Percentiles rank a stretch among this genome's conserved stretches.
phyloP scores from a whole-genome alignment of 2,797 vertebrate genomes.

The Paratrypauchen microcephalus region DNA sequence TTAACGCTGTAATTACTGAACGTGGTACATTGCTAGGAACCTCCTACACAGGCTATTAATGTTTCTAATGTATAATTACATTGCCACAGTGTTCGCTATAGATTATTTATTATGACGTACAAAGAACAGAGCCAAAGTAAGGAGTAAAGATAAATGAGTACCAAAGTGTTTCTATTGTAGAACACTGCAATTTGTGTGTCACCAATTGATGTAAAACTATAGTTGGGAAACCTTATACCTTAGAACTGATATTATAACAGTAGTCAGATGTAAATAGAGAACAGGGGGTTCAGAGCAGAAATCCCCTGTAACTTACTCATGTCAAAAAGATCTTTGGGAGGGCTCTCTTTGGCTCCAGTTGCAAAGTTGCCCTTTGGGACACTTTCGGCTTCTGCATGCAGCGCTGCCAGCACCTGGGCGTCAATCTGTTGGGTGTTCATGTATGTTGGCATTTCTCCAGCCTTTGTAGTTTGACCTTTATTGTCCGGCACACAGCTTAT shows the following conservation, averaged over 20 bases:
- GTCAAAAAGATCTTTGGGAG: constrained; percentile 93
- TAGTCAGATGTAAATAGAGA: neutral
- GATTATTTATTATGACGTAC: neutral
- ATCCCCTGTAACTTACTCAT: constrained; percentile 85
- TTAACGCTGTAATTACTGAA: constrained; percentile 9
- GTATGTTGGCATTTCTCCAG: constrained; percentile 83
- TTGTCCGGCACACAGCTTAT: constrained; percentile 80
- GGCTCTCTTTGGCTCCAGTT: constrained; percentile 79
- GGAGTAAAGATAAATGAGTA: constrained; percentile 30
- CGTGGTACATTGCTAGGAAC: constrained; percentile 7
- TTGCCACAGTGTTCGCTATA: constrained; percentile 13
- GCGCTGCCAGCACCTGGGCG: constrained; percentile 76
- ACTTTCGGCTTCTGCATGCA: constrained; percentile 79
- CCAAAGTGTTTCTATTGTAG: constrained; percentile 28
- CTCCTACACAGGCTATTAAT: constrained; percentile 28
- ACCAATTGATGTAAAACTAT: constrained; percentile 29
- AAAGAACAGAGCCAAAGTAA: constrained; percentile 28
- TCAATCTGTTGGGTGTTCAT: constrained; percentile 91
- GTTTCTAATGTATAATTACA: constrained; percentile 20
- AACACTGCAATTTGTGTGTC: constrained; percentile 29
- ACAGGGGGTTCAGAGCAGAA: neutral
- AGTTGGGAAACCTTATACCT: constrained; percentile 47
- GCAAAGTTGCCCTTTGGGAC: constrained; percentile 61
- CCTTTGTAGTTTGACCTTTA: constrained; percentile 69
- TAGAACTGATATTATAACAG: constrained; percentile 15